phyloP scores from a whole-genome alignment of 2,888 invertebrate species.

The Ptilodon capucinus region DNA sequence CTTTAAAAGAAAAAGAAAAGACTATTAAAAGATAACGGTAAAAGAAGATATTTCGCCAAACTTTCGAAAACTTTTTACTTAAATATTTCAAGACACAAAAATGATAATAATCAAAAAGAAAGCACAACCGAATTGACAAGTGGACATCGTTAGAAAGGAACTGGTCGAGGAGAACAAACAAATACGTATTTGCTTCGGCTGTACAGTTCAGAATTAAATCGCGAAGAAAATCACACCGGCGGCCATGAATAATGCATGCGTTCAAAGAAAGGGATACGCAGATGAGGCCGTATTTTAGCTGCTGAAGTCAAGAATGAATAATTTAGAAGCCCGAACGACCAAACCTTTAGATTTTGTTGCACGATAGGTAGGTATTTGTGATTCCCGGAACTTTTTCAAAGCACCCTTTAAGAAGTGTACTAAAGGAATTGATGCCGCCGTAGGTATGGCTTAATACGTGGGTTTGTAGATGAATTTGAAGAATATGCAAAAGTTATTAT shows the following conservation, averaged over 20 bases:
- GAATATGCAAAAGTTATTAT: too few species aligned
- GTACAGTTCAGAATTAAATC: slow-evolving; percentile 46
- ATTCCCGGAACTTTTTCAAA: slow-evolving; percentile 13
- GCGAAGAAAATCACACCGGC: slow-evolving; percentile 55
- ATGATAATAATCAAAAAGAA: background rate
- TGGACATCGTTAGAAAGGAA: background rate
- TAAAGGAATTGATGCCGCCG: too few species aligned
- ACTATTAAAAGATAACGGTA: background rate
- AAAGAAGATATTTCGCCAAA: background rate
- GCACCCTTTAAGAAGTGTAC: background rate
- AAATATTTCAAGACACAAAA: background rate
- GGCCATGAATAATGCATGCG: slow-evolving; percentile 65
- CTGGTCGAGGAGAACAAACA: background rate
- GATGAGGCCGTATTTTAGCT: slow-evolving; percentile 64
- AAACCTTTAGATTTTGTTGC: slow-evolving; percentile 21
- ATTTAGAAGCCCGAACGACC: slow-evolving; percentile 49
- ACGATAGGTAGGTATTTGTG: slow-evolving; percentile 22
- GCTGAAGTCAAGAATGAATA: slow-evolving; percentile 62
- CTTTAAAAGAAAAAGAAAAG: background rate
- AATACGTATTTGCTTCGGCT: background rate
- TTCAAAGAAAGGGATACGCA: slow-evolving; percentile 65
- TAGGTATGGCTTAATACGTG: too few species aligned
- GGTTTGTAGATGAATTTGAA: too few species aligned
- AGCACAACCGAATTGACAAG: background rate
- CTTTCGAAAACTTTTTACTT: background rate